Conservation (phyloP, 2,797 vertebrate genomes). For the Sebastes steindachneri region DNA sequence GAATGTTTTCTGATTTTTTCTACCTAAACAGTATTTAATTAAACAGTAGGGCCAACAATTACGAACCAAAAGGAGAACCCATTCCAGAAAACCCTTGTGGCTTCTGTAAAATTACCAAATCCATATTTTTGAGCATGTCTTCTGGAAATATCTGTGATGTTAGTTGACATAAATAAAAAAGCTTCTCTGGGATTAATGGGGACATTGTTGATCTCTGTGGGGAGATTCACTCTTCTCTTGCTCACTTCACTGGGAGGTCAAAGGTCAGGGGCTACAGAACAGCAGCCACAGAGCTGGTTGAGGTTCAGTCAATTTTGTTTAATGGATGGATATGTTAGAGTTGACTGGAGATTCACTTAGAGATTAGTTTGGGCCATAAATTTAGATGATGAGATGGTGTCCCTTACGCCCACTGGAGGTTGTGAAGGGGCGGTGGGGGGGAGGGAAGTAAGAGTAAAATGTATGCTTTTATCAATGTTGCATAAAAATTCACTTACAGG, state of each 20-base stretch:
- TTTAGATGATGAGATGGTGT: background rate
- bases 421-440: fast-evolving
- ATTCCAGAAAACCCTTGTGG: background rate
- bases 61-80: background rate
- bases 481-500: background rate
- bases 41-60: background rate
- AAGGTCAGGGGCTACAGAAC: constrained; percentile 1
- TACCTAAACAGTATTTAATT: background rate
- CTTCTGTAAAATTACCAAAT: background rate
- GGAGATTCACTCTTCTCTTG: background rate
- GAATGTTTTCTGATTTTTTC: background rate
- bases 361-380: constrained; percentile 14
- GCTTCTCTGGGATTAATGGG: background rate
- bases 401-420: background rate
- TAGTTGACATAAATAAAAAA: background rate
- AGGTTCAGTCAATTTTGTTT: background rate
- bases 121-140: background rate
- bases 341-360: constrained; percentile 1
- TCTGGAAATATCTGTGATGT: background rate
- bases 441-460: background rate
- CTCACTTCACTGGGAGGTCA: background rate
- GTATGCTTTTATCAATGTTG: background rate
- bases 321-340: constrained; percentile 15
- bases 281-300: background rate
- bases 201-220: constrained; percentile 8